A percentile compares a stretch with the other conserved stretches of the same genome.
Evolutionary conservation across 2,113 vertebrate species (phyloP).

Genomic region (Fulmarus glacialis): DNA sequence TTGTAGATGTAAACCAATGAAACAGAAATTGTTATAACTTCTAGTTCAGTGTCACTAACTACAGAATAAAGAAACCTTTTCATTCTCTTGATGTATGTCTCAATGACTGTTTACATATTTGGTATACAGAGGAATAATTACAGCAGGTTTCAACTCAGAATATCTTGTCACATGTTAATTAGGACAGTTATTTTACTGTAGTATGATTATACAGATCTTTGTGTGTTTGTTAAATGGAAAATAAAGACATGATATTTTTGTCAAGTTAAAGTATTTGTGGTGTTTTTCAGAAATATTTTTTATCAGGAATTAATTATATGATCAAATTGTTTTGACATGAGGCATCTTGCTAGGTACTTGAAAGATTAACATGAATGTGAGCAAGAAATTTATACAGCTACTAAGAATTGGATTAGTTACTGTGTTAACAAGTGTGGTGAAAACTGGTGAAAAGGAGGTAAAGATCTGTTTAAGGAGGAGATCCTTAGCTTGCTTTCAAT

Average conservation of each 20-base stretch:
- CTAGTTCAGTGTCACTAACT: not conserved
- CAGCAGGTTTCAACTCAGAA: not conserved
- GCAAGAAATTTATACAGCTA: not conserved
- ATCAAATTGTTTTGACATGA: not conserved
- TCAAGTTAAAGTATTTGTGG: not conserved
- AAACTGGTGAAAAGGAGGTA: not conserved
- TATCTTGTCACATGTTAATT: not conserved
- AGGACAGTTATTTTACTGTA: not conserved
- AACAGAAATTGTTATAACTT: not conserved
- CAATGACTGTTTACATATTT: not conserved
- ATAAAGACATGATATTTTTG: not conserved
- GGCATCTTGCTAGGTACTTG: not conserved
- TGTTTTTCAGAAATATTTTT: not conserved
- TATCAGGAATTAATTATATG: not conserved
- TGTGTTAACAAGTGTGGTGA: not conserved
- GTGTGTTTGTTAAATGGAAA: not conserved
- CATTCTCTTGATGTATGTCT: not conserved
- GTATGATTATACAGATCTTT: not conserved
- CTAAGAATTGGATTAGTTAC: not conserved
- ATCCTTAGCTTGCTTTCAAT: not conserved
- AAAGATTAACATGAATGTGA: not conserved
- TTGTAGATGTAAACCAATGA: not conserved
- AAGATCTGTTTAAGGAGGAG: not conserved
- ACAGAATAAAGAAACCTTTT: not conserved
- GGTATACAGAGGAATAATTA: not conserved